Conservation (phyloP, 2,888 invertebrate genomes). For the Seira sanloemensis region DNA sequence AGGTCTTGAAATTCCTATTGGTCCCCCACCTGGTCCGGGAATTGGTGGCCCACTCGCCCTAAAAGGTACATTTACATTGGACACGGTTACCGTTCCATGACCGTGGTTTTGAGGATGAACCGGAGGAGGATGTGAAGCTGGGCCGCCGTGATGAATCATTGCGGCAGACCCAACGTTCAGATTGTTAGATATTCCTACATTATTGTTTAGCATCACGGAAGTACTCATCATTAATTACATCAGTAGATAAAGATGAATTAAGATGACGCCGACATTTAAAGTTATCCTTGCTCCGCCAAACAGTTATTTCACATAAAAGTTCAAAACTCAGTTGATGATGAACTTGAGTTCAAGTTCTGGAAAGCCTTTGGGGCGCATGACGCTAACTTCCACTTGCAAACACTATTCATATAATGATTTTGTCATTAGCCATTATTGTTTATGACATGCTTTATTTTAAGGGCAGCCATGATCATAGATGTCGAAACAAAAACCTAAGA, state of each 20-base stretch:
- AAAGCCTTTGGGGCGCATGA: too few relatives aligned
- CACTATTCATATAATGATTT: too few relatives aligned
- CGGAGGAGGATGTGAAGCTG: slow-evolving; percentile 27
- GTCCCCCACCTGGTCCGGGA: slow-evolving; percentile 6
- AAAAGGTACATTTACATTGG: slow-evolving; percentile 33
- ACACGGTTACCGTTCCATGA: slow-evolving; percentile 36
- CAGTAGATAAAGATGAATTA: not conserved
- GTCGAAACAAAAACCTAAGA: too few relatives aligned
- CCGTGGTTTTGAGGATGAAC: slow-evolving; percentile 30
- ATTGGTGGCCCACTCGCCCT: not conserved
- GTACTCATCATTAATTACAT: slow-evolving; percentile 52
- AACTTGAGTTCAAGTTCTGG: too few relatives aligned
- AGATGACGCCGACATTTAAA: not conserved
- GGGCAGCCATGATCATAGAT: too few relatives aligned
- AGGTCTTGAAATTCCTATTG: not conserved
- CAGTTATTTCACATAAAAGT: too few relatives aligned
- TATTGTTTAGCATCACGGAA: slow-evolving; percentile 58
- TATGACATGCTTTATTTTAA: too few relatives aligned
- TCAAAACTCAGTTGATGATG: too few relatives aligned
- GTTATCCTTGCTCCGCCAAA: not conserved
- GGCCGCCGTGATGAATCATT: slow-evolving; percentile 43
- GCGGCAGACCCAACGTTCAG: slow-evolving; percentile 29
- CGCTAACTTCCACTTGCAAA: too few relatives aligned
- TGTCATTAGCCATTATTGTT: too few relatives aligned
- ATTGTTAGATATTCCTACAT: slow-evolving; percentile 54